These are phyloP conservation scores for Laothoe populi DNA, from an alignment of 2,888 invertebrate species.

Conservation along the genomic window DNA sequence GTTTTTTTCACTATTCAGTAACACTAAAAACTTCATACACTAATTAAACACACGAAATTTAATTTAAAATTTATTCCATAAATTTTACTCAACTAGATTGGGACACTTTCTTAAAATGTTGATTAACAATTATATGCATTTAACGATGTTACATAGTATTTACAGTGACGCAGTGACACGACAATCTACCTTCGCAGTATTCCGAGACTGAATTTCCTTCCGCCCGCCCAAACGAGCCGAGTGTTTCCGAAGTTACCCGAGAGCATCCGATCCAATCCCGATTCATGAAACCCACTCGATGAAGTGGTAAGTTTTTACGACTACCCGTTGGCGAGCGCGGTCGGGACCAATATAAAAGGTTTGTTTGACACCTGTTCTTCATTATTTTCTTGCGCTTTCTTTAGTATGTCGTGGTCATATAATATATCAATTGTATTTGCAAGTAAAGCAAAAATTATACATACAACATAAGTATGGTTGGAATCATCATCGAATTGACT, in stretches of 20 bases:
- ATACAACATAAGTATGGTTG: too few relatives aligned
- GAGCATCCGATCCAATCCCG: slow-evolving; percentile 53
- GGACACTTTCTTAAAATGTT: slow-evolving; percentile 41
- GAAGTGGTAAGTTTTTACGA: slow-evolving; percentile 83
- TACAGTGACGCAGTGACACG: slow-evolving; percentile 45
- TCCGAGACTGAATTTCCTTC: slow-evolving; percentile 65
- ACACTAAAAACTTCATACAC: slow-evolving; percentile 62
- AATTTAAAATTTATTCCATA: slow-evolving; percentile 31
- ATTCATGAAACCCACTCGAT: slow-evolving; percentile 78
- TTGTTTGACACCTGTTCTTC: slow-evolving; percentile 72
- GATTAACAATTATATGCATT: slow-evolving; percentile 55
- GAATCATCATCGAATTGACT: too few relatives aligned
- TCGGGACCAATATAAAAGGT: slow-evolving; percentile 72
- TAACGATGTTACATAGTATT: slow-evolving; percentile 66
- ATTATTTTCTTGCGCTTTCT: slow-evolving; percentile 54
- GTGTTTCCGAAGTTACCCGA: slow-evolving; percentile 53
- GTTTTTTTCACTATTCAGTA: slow-evolving; percentile 67
- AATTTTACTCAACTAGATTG: slow-evolving; percentile 14
- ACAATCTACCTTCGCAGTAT: slow-evolving; percentile 49
- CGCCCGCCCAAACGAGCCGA: slow-evolving; percentile 70
- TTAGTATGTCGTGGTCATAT: not conserved
- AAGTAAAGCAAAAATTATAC: not conserved
- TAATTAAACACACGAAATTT: slow-evolving; percentile 44
- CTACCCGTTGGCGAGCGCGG: slow-evolving; percentile 71
- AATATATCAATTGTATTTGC: not conserved